These are phyloP conservation scores for Thymelicus sylvestris DNA, from an alignment of 2,888 invertebrate genomes.

Conservation along the genomic window DNA sequence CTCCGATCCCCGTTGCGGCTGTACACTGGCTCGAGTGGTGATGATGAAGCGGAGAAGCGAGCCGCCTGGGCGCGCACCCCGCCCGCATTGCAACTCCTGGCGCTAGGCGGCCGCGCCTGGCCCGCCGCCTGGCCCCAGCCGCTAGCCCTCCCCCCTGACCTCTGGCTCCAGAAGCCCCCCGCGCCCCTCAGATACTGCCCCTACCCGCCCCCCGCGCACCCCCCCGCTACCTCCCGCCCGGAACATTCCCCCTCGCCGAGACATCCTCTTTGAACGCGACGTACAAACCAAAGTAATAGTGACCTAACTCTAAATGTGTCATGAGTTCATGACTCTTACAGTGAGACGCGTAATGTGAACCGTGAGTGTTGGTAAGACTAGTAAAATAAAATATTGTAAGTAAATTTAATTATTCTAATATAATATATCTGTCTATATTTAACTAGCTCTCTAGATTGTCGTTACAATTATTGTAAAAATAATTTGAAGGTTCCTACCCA, in stretches of 20 bases:
- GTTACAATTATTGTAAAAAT: constrained; percentile 55
- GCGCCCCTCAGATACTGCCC: constrained; percentile 85
- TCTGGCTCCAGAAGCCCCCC: constrained; percentile 95
- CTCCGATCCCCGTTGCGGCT: constrained; percentile 87
- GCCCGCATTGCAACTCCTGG: constrained; percentile 72
- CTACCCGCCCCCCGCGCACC: constrained; percentile 83
- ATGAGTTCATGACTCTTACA: neutral
- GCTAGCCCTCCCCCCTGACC: constrained; percentile 93
- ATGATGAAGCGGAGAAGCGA: constrained; percentile 84
- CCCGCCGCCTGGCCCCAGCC: constrained; percentile 93
- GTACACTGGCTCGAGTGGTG: constrained; percentile 85
- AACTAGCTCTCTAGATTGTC: constrained; percentile 50
- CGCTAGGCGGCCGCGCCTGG: constrained; percentile 89
- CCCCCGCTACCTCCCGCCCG: constrained; percentile 55
- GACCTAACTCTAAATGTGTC: constrained; percentile 27
- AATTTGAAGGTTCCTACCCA: constrained; percentile 81
- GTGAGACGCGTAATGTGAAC: neutral
- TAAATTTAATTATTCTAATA: constrained; percentile 44
- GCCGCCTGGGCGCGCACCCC: constrained; percentile 82
- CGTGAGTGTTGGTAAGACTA: constrained; percentile 12
- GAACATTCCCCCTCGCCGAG: constrained; percentile 71
- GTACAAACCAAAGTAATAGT: constrained; percentile 22
- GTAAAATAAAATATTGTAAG: constrained; percentile 37
- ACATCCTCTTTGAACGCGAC: constrained; percentile 69
- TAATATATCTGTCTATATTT: constrained; percentile 57